These are phyloP conservation scores for Euglossa dilemma DNA, from an alignment of 1,140 invertebrate species.

Conservation along the genomic window DNA sequence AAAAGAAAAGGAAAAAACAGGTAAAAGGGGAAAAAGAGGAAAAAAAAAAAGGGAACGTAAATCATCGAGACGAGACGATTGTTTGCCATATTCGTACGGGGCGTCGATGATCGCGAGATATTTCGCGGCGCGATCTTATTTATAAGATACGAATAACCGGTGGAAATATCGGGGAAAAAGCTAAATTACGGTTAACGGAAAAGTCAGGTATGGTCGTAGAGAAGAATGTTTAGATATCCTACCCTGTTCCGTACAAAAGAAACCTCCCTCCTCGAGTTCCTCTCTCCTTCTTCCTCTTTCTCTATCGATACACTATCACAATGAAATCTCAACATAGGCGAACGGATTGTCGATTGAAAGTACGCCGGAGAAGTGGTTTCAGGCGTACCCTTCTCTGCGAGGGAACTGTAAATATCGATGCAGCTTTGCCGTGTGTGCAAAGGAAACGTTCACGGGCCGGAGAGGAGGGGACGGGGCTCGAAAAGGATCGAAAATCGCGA, in stretches of 20 bases:
- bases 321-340: neutral
- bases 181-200: neutral
- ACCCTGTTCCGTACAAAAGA: neutral
- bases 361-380: slow-evolving; percentile 25
- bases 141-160: neutral
- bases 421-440: neutral
- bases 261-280: neutral
- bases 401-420: slow-evolving; percentile 42
- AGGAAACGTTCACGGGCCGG: neutral
- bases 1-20: too few relatives aligned
- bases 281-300: neutral
- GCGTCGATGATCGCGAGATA: neutral
- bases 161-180: neutral
- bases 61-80: neutral
- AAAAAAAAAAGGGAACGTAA: neutral
- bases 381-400: neutral
- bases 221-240: neutral
- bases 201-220: neutral
- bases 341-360: slow-evolving; percentile 35
- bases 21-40: too few relatives aligned
- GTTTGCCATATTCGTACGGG: neutral
- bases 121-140: neutral
- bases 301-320: neutral
- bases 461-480: neutral
- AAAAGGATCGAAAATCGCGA: slow-evolving; percentile 10